Evolutionary conservation across 2,797 vertebrate species (phyloP).

Genomic region (Chelmon rostratus): DNA sequence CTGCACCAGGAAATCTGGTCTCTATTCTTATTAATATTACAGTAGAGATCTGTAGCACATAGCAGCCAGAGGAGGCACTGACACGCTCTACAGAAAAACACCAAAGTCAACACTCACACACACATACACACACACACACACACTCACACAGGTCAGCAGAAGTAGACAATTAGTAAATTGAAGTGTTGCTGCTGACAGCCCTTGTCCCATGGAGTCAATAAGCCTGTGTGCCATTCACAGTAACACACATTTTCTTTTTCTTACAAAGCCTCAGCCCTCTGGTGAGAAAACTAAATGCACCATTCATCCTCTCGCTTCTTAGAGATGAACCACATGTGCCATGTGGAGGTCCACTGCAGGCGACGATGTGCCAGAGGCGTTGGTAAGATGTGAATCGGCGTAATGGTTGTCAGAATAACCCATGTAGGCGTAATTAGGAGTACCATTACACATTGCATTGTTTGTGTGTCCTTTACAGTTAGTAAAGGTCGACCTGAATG

Average conservation of each 20-base stretch:
- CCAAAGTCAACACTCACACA: conserved; percentile 33
- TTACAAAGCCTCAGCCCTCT: conserved; percentile 47
- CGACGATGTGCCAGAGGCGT: conserved; percentile 56
- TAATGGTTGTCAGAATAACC: conserved; percentile 42
- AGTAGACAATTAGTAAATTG: conserved; percentile 71
- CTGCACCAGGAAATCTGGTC: conserved; percentile 50
- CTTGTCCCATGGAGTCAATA: conserved; percentile 82
- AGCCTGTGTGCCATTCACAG: conserved; percentile 72
- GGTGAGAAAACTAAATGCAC: conserved; percentile 58
- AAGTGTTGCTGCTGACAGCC: conserved; percentile 82
- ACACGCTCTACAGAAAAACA: conserved; percentile 58
- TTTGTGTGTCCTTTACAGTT: conserved; percentile 49
- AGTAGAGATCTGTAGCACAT: conserved; percentile 61
- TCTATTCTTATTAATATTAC: conserved; percentile 59
- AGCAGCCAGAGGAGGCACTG: conserved; percentile 70
- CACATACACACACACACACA: conserved; percentile 39
- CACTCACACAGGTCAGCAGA: conserved; percentile 78
- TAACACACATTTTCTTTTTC: conserved; percentile 59
- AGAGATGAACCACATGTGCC: conserved; percentile 54
- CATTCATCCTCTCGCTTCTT: conserved; percentile 53
- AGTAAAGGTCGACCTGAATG: conserved; percentile 51
- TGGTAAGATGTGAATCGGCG: conserved; percentile 59
- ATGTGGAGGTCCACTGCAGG: conserved; percentile 48
- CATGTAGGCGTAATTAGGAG: conserved; percentile 43
- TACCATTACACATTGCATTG: conserved; percentile 54